Conservation (phyloP, 2,797 vertebrate species). For the Enteromius anoplus region DNA sequence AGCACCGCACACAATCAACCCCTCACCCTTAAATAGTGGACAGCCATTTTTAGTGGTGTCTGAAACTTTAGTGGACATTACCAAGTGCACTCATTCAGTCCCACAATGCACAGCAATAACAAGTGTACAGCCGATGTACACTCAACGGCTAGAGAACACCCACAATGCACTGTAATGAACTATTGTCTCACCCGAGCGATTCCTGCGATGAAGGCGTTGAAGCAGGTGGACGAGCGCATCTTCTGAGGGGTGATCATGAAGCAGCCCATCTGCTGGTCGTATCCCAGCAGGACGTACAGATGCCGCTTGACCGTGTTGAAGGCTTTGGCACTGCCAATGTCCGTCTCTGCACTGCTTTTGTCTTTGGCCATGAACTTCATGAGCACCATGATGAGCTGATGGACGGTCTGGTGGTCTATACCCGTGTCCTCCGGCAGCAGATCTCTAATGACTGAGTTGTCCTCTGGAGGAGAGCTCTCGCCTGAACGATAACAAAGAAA, state of each 20-base stretch:
- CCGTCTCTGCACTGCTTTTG: conserved; percentile 92
- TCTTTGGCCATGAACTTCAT: conserved; percentile 99
- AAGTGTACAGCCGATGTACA: too few species aligned
- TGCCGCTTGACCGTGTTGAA: conserved; percentile 98
- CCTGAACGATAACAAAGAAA: conserved; percentile 70
- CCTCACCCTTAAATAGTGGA: too few species aligned
- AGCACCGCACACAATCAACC: not conserved
- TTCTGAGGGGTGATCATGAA: conserved; percentile 99
- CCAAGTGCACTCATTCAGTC: too few species aligned
- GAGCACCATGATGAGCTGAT: conserved; percentile 96
- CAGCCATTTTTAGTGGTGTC: too few species aligned
- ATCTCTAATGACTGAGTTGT: conserved; percentile 90
- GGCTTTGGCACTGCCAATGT: conserved; percentile 96
- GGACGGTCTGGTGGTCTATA: conserved; percentile 98
- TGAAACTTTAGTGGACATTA: too few species aligned
- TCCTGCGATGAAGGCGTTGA: conserved; percentile 97
- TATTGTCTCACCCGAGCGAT: conserved; percentile 87
- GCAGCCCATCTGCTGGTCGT: conserved; percentile 97
- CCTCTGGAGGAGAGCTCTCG: conserved; percentile 89
- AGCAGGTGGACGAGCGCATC: conserved; percentile 97
- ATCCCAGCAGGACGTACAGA: conserved; percentile 93
- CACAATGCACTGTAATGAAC: too few species aligned
- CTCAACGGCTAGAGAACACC: too few species aligned
- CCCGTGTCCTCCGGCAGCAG: conserved; percentile 94
- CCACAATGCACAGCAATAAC: too few species aligned